phyloP scores from a whole-genome alignment of 2,113 vertebrate species.

The Atractosteus spatula region DNA sequence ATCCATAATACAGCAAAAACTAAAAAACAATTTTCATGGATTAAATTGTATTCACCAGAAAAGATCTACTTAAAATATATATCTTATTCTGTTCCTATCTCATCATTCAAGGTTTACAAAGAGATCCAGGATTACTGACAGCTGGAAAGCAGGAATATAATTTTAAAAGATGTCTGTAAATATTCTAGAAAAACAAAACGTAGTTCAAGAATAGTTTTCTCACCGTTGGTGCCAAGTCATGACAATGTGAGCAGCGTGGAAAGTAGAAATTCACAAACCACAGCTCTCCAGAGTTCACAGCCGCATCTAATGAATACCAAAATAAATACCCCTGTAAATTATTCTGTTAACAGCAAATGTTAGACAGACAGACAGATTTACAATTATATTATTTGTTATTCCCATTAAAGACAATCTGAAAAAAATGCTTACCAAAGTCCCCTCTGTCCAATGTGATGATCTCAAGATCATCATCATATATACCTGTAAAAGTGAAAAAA shows the following conservation, averaged over 20 bases:
- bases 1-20: too few relatives aligned
- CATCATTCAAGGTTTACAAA: too few relatives aligned
- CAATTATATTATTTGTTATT: background rate
- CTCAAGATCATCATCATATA: slow-evolving; percentile 96
- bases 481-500: slow-evolving; percentile 67
- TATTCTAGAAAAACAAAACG: too few relatives aligned
- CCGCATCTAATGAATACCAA: slow-evolving; percentile 68
- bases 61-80: too few relatives aligned
- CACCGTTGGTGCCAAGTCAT: slow-evolving; percentile 92
- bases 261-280: slow-evolving; percentile 99
- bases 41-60: too few relatives aligned
- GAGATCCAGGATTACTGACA: too few relatives aligned
- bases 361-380: background rate
- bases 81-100: too few relatives aligned
- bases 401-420: background rate
- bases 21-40: too few relatives aligned
- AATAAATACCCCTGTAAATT: background rate
- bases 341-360: too few relatives aligned
- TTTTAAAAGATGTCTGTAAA: too few relatives aligned
- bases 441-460: slow-evolving; percentile 92
- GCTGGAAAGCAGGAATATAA: too few relatives aligned
- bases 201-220: slow-evolving; percentile 18
- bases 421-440: slow-evolving; percentile 86
- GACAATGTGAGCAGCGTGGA: slow-evolving; percentile 94
- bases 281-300: slow-evolving; percentile 90